Conservation (phyloP, 2,113 vertebrate genomes). For the Bothrops jararaca region DNA sequence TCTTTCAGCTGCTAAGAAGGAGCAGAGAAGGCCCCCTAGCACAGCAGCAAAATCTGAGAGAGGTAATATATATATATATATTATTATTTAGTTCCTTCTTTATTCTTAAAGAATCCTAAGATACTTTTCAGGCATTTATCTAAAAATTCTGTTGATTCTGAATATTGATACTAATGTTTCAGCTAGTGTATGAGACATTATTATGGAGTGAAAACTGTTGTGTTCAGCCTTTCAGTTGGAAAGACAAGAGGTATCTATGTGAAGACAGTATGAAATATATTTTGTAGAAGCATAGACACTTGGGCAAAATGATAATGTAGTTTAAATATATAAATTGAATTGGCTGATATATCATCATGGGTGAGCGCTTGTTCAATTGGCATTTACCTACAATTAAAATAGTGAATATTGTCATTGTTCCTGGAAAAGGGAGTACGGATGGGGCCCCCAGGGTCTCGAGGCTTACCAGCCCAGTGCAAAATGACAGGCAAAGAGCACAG, state of each 20-base stretch:
- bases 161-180: neutral
- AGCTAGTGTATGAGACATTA: neutral
- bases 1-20: slow-evolving; percentile 73
- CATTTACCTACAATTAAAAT: neutral
- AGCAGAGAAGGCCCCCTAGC: slow-evolving; percentile 75
- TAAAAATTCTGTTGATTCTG: neutral
- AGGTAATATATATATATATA: slow-evolving; percentile 67
- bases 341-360: neutral
- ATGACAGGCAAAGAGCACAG: neutral
- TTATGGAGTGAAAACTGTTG: neutral
- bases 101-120: slow-evolving; percentile 2
- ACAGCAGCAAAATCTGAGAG: slow-evolving; percentile 74
- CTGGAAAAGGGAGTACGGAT: neutral
- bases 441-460: neutral
- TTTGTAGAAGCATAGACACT: neutral
- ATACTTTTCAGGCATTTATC: neutral
- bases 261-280: neutral
- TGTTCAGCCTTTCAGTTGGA: neutral
- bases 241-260: neutral
- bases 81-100: neutral
- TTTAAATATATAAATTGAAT: neutral
- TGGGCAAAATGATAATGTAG: neutral
- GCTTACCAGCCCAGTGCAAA: neutral
- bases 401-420: neutral
- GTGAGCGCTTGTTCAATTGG: neutral